These are phyloP conservation scores for Neolamprologus hecqui DNA, from an alignment of 2,113 vertebrate genomes.

Conservation along the genomic window DNA sequence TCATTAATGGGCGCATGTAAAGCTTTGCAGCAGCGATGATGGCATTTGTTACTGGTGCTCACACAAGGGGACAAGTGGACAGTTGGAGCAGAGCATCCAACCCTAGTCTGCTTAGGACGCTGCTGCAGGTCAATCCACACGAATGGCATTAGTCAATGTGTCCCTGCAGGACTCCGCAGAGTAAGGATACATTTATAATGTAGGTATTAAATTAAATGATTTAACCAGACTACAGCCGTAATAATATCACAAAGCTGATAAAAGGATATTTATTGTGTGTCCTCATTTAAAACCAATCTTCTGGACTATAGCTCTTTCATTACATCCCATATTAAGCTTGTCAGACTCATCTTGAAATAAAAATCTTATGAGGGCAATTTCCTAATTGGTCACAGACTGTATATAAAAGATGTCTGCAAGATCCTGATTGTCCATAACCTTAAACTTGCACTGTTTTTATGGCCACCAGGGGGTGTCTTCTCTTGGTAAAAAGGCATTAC, in stretches of 20 bases:
- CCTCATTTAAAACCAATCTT: neutral
- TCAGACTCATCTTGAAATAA: fast-evolving
- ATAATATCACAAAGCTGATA: neutral
- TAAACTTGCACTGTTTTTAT: neutral
- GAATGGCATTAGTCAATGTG: fast-evolving
- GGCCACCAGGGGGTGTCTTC: neutral
- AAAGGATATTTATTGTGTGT: neutral
- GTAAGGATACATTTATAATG: neutral
- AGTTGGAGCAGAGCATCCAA: neutral
- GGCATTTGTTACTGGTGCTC: neutral
- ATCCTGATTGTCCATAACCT: neutral
- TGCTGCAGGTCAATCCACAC: neutral
- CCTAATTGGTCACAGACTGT: neutral
- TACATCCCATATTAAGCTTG: neutral
- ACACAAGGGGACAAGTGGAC: neutral
- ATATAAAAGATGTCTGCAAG: neutral
- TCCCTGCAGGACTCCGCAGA: neutral
- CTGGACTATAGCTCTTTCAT: neutral
- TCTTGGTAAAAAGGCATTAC: fast-evolving
- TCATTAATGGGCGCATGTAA: neutral
- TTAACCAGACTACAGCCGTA: neutral
- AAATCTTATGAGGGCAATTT: neutral
- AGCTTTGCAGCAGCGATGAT: neutral
- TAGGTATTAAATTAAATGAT: neutral
- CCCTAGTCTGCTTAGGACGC: neutral